Evolutionary conservation across 2,113 vertebrate species (phyloP).

Genomic region (Takifugu bimaculatus): DNA sequence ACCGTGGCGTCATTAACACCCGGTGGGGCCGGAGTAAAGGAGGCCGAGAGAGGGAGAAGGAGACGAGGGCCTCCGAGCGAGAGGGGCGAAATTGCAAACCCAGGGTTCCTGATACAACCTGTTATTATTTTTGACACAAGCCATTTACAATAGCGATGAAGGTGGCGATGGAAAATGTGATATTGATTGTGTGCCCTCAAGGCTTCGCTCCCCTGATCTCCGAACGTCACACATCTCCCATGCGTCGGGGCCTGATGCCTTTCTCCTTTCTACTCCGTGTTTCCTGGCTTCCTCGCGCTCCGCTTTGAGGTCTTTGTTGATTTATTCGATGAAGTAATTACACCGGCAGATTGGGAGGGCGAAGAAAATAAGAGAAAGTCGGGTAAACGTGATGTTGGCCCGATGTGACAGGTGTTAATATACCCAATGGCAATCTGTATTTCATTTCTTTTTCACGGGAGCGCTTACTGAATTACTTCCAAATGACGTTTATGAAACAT

Average conservation of each 20-base stretch:
- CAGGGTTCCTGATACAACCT: slow-evolving; percentile 81
- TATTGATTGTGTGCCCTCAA: slow-evolving; percentile 81
- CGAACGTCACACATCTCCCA: slow-evolving; percentile 65
- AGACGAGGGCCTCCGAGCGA: slow-evolving; percentile 69
- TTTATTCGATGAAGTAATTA: slow-evolving; percentile 70
- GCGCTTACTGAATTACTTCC: slow-evolving; percentile 63
- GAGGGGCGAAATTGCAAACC: slow-evolving; percentile 78
- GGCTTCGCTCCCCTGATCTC: slow-evolving; percentile 76
- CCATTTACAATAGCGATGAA: slow-evolving; percentile 83
- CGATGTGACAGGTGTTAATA: slow-evolving; percentile 68
- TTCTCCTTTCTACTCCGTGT: slow-evolving; percentile 34
- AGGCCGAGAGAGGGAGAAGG: slow-evolving; percentile 28
- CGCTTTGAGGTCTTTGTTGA: slow-evolving; percentile 35
- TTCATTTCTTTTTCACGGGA: slow-evolving; percentile 59
- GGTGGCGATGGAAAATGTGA: slow-evolving; percentile 83
- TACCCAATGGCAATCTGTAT: slow-evolving; percentile 62
- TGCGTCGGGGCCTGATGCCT: slow-evolving; percentile 61
- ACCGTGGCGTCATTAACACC: slow-evolving; percentile 68
- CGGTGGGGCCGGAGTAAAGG: slow-evolving; percentile 52
- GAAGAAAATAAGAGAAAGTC: slow-evolving; percentile 58
- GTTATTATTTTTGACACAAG: slow-evolving; percentile 86
- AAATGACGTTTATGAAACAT: slow-evolving; percentile 65
- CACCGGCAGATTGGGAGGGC: slow-evolving; percentile 44
- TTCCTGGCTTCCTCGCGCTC: background rate
- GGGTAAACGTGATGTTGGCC: slow-evolving; percentile 46